Conservation (phyloP, 2,888 invertebrate genomes). For the Zygothrica quintamaculata region DNA sequence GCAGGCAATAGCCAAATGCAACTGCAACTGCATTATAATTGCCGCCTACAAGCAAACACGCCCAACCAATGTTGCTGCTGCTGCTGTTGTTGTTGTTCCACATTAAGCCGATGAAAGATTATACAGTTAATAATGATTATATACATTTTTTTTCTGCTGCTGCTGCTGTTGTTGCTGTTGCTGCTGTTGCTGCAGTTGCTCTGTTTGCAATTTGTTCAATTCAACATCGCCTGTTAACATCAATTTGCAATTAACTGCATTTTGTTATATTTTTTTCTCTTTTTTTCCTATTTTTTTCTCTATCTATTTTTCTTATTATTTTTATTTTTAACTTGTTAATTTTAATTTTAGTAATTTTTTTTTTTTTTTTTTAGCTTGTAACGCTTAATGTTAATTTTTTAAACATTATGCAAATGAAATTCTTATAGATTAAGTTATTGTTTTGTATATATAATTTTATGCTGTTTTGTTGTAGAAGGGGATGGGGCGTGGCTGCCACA, state of each 20-base stretch:
- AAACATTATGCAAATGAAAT: conserved; percentile 50
- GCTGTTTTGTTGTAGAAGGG: no score
- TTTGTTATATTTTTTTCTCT: conserved; percentile 28
- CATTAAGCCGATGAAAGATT: conserved; percentile 39
- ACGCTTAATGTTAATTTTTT: conserved; percentile 10
- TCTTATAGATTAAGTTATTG: conserved; percentile 8
- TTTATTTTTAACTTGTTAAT: neutral
- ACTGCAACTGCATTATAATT: conserved; percentile 48
- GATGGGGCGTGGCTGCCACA: conserved; percentile 18
- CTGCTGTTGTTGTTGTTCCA: conserved; percentile 27
- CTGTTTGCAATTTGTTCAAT: conserved; percentile 55
- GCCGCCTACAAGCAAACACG: conserved; percentile 29
- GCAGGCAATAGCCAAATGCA: conserved; percentile 46
- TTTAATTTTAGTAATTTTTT: neutral
- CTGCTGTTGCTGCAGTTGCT: conserved; percentile 14
- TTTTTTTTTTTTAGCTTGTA: neutral
- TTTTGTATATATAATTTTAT: no score
- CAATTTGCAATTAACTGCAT: conserved; percentile 78
- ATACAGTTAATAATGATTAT: conserved; percentile 49
- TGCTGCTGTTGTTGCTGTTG: conserved; percentile 13
- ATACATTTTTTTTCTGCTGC: conserved; percentile 5
- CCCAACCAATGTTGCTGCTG: conserved; percentile 25
- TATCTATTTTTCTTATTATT: conserved; percentile 3
- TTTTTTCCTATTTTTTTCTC: neutral
- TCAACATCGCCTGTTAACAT: conserved; percentile 76